These are phyloP conservation scores for Noctilio leporinus DNA, from an alignment of 2,113 vertebrate species.

Conservation along the genomic window DNA sequence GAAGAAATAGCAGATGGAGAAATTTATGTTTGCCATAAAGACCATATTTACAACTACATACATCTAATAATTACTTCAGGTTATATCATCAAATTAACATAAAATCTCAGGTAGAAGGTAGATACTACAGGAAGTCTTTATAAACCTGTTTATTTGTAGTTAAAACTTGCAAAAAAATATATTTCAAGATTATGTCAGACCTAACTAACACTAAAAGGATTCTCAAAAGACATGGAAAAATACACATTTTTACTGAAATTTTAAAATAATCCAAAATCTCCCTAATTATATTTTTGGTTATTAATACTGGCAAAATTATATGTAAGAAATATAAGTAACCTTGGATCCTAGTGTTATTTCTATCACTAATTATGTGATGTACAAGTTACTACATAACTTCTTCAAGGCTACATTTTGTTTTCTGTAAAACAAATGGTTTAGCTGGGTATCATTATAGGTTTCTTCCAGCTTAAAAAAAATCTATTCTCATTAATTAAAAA, in stretches of 20 bases:
- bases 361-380: background rate
- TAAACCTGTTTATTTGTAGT: background rate
- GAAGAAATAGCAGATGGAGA: background rate
- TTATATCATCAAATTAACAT: background rate
- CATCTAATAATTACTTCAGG: background rate
- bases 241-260: constrained; percentile 10
- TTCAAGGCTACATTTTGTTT: background rate
- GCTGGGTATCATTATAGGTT: background rate
- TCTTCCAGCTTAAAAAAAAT: background rate
- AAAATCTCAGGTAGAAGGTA: constrained; percentile 5
- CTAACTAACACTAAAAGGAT: background rate
- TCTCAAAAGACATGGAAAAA: background rate
- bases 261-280: background rate
- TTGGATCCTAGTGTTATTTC: background rate
- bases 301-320: background rate
- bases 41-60: background rate
- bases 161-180: background rate
- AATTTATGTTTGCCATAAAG: background rate
- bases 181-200: background rate
- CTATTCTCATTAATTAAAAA: background rate
- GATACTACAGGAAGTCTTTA: background rate
- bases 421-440: background rate
- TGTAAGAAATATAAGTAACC: background rate
- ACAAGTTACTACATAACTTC: background rate
- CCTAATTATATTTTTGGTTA: background rate